phyloP scores from a whole-genome alignment of 2,113 vertebrate genomes.

The Ifrita kowaldi region DNA sequence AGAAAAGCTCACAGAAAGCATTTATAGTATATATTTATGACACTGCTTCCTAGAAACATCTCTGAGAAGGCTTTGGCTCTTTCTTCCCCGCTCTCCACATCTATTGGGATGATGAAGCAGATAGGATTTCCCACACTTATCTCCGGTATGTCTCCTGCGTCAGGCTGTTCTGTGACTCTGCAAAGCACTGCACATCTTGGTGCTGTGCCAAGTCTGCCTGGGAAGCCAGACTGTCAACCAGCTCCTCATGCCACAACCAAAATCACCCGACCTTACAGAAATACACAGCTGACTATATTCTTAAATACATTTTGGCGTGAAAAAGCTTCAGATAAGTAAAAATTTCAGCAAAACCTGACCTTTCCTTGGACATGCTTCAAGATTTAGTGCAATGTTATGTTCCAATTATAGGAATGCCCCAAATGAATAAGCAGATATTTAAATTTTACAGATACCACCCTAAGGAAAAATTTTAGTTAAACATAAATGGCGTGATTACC shows the following conservation, averaged over 20 bases:
- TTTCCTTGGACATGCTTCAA: conserved; percentile 49
- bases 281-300: neutral
- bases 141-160: neutral
- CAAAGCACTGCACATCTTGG: conserved; percentile 23
- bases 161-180: conserved; percentile 37
- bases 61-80: neutral
- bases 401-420: conserved; percentile 16
- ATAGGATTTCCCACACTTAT: conserved; percentile 30
- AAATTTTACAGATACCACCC: conserved; percentile 48
- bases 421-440: conserved; percentile 26
- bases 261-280: neutral
- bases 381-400: neutral
- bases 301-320: neutral
- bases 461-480: conserved; percentile 18
- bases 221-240: conserved; percentile 1
- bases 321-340: neutral
- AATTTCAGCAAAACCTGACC: neutral
- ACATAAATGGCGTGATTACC: conserved; percentile 22
- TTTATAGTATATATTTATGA: neutral
- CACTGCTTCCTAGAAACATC: conserved; percentile 18
- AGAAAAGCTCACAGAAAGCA: neutral
- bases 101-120: neutral
- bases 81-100: neutral
- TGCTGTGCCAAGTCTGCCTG: conserved; percentile 17
- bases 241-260: neutral